Evolutionary conservation across 2,888 invertebrate genomes (phyloP).

Genomic region (Callyntrura sp.): DNA sequence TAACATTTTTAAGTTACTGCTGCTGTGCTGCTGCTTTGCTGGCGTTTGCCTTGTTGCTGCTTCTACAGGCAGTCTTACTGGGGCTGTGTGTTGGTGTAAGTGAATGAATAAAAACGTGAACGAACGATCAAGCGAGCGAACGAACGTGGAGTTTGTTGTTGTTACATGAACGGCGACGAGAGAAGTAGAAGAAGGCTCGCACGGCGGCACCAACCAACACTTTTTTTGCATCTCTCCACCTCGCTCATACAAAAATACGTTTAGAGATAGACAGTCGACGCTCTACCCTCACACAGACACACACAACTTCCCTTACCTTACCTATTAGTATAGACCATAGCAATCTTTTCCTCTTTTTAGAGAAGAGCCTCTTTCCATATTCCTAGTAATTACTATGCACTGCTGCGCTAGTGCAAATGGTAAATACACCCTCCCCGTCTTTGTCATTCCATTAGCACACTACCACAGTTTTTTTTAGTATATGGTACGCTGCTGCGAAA

Average conservation of each 20-base stretch:
- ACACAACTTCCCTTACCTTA: constrained; percentile 46
- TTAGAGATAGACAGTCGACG: background rate
- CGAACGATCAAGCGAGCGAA: constrained; percentile 1
- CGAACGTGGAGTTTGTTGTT: constrained; percentile 61
- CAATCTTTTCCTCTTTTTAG: background rate
- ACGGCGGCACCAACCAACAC: constrained; percentile 69
- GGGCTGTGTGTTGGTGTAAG: background rate
- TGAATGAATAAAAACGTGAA: constrained; percentile 46
- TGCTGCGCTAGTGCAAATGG: background rate
- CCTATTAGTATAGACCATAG: background rate
- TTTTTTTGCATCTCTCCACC: constrained; percentile 63
- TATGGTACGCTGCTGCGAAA: background rate
- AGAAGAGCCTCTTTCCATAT: constrained; percentile 24
- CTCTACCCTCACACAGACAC: background rate
- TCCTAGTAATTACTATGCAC: background rate
- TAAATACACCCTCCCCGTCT: background rate
- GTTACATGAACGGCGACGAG: constrained; percentile 71
- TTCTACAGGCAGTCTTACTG: background rate
- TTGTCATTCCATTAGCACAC: constrained; percentile 58
- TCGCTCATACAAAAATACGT: background rate
- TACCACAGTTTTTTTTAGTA: constrained; percentile 52
- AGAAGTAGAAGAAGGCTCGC: constrained; percentile 60
- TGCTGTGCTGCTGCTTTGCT: background rate
- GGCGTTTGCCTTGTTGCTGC: background rate
- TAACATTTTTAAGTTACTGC: background rate